Percentiles rank a stretch among this genome's conserved stretches.
phyloP scores from a whole-genome alignment of 2,888 invertebrate genomes.

The Chrysolina oricalcia region DNA sequence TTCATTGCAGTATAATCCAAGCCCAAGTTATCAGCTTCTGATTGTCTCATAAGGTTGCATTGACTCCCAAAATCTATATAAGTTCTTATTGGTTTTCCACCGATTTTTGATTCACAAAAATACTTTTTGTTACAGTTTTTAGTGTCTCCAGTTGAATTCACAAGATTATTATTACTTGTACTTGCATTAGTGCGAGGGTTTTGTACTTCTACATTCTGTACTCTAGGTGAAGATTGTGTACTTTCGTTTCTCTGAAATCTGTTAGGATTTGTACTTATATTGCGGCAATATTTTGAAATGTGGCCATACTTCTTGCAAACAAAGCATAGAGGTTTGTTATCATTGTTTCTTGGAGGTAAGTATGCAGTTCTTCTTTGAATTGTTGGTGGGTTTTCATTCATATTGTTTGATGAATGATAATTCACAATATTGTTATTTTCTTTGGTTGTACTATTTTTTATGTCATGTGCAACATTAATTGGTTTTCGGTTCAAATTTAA shows the following conservation, averaged over 20 bases:
- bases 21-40: no score
- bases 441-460: no score
- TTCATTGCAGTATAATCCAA: background rate
- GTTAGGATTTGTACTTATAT: background rate
- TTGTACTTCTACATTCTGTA: no score
- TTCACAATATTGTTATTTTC: background rate
- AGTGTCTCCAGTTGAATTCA: no score
- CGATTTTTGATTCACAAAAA: background rate
- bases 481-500: background rate
- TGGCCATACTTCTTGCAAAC: background rate
- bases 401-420: background rate
- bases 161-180: no score
- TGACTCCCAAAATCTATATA: no score
- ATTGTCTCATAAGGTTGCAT: background rate
- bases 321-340: background rate
- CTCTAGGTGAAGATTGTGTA: no score
- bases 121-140: no score
- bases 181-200: no score
- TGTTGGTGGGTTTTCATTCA: background rate
- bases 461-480: background rate
- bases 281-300: background rate
- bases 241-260: no score
- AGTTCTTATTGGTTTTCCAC: no score
- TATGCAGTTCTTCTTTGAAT: no score
- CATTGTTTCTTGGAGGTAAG: background rate